Conservation (phyloP, 2,113 vertebrate genomes). For the Hemiscyllium ocellatum region DNA sequence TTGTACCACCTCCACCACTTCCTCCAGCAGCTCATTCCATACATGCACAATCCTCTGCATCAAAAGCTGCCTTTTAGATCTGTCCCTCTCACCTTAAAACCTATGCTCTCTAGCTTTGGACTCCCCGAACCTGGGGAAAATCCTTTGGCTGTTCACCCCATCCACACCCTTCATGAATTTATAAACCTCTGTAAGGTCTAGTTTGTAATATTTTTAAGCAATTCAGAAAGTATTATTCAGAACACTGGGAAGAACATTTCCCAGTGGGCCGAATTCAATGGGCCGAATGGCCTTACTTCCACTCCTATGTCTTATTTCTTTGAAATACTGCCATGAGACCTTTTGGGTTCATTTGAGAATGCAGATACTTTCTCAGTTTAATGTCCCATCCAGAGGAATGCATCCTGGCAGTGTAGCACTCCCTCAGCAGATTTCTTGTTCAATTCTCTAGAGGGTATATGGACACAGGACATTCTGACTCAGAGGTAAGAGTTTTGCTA, state of each 20-base stretch:
- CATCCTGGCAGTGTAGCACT: neutral
- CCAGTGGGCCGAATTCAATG: too few species aligned
- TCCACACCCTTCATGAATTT: too few species aligned
- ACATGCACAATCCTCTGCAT: too few species aligned
- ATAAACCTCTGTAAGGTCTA: too few species aligned
- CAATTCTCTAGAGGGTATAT: neutral
- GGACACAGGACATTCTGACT: neutral
- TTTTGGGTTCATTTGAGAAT: neutral
- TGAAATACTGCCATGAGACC: neutral
- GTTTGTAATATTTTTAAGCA: neutral
- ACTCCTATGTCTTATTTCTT: neutral
- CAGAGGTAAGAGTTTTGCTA: neutral
- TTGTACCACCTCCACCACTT: too few species aligned
- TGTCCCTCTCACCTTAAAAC: too few species aligned
- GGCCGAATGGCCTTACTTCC: too few species aligned
- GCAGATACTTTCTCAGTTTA: neutral
- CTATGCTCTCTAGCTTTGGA: too few species aligned
- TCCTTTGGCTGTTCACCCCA: too few species aligned
- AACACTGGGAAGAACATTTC: neutral
- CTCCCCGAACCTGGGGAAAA: too few species aligned
- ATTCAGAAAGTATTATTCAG: neutral
- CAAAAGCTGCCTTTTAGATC: too few species aligned
- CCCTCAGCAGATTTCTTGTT: neutral
- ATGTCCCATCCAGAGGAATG: neutral
- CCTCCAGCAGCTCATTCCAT: too few species aligned